Base-by-base conservation (phyloP, 2,797 vertebrate species). In the Bufotes viridis region DNA sequence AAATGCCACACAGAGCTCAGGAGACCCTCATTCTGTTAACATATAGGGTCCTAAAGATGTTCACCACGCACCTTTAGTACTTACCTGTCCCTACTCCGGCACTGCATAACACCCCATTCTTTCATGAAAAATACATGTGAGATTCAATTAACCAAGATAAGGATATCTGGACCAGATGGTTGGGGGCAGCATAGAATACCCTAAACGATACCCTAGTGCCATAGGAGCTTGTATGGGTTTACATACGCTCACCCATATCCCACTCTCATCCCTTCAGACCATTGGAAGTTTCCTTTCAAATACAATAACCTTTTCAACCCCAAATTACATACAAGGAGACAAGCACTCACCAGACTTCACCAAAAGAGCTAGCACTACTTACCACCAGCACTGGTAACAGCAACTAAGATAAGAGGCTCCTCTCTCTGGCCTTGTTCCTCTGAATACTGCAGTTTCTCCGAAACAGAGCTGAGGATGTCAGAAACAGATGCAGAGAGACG, bases 371-470 rank as follows among this genome's bases (percentile, higher is more conserved):
- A 22, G 24, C 10, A 3, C 17, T 22, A 85, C 60, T 63, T 13
- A 63, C 61, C 61, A n/a, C 61, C 61, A 22, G 98, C 96, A 0
- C 98, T 98, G 1, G 97, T 97, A 81, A 99, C 95, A 0, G 97
- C 97, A 90, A 99, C 98, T 87, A 99, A 95, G n/a, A 97, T 90
- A 70, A 99, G 96, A 65, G 96, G 93, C 0, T 97, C 97, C 0
- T 97, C 97, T 0, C 96, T 95, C 2, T 95, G 92, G 0, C 96
- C 95, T 10, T 97, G 97, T 90, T 98, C 97, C 85, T 99, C 97
- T 0, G 97, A 98, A 93, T 98, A 98, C 94, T 98, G 98, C 13
- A 99, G 95, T 58, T 99, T 99, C 93, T 99, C 98, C 0, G 95
- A 93, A 90, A 99, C 98, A 14, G 97, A 96, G 58, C 96, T 94